Evolutionary conservation across 2,888 invertebrate species (phyloP), one percentile per base, ranked within the genome.

Genomic region (Empis stercorea): DNA sequence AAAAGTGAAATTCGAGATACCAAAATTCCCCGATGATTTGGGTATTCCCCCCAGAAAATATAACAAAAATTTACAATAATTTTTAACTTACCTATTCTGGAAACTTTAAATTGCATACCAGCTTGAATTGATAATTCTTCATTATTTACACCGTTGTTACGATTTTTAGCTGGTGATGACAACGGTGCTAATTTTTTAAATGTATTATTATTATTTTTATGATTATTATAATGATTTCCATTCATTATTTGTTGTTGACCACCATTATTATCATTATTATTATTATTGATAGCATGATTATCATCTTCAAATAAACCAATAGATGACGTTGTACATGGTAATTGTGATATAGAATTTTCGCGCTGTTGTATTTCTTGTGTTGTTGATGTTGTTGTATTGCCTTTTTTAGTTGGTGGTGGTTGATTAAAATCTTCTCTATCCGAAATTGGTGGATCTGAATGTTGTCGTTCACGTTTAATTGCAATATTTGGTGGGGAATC

Each of bases 61-160:
- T n/a, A n/a, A n/a, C n/a, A n/a, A n/a, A n/a, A n/a, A n/a, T n/a
- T n/a, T n/a, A n/a, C n/a, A n/a, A 20, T 20, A 20, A 20, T 20
- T 4, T 20, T 23, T 66, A 85, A 92, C 87, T 79, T 66, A 85
- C 92, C 87, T 79, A 87, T 78, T 58, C 86, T 87, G 54, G 87
- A 82, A 57, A 94, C 87, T 71, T 88, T 92, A 61, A 94, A 87
- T 54, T 69, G 70, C 66, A 70, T 62, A 49, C 70, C 66, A 43
- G 64, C 63, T 6, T 65, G 55, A 16, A 57, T 47, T 10, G 51
- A 49, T 42, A 55, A 42, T 14, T 54, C 52, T 15, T 49, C 48
- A 48, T 53, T 53, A 43, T 51, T 40, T 40, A 20, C 20, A 7
- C 40, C 23, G 11, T 17, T 16, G 6, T 37, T 16, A n/a, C 20